phyloP scores from a whole-genome alignment of 2,113 vertebrate species.

The Panthera tigris region DNA sequence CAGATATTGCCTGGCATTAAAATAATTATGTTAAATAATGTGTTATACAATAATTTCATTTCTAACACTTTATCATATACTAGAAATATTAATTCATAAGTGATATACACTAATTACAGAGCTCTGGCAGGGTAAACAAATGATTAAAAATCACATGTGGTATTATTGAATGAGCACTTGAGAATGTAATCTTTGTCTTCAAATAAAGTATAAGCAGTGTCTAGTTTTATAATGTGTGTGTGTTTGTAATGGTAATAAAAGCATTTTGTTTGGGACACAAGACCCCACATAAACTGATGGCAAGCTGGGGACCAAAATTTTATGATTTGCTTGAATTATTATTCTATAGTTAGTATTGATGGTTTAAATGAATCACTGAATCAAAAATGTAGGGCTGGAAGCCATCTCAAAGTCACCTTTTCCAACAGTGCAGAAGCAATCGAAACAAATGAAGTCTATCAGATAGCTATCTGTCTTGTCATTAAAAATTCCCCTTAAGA shows the following conservation, averaged over 20 bases:
- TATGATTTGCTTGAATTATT: slow-evolving; percentile 62
- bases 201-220: slow-evolving; percentile 11
- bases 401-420: slow-evolving; percentile 77
- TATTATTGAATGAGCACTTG: not conserved
- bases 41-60: not conserved
- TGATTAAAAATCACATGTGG: not conserved
- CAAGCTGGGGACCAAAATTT: slow-evolving; percentile 49
- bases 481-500: slow-evolving; percentile 71
- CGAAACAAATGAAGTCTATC: slow-evolving; percentile 73
- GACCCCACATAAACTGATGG: slow-evolving; percentile 35
- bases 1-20: not conserved
- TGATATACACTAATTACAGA: not conserved
- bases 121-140: not conserved
- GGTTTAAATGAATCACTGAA: slow-evolving; percentile 61
- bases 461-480: slow-evolving; percentile 70
- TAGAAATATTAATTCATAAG: not conserved
- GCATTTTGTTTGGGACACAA: slow-evolving; percentile 61
- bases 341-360: slow-evolving; percentile 42
- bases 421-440: slow-evolving; percentile 69
- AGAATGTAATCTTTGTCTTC: slow-evolving; percentile 34
- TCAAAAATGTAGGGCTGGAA: slow-evolving; percentile 62
- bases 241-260: slow-evolving; percentile 53
- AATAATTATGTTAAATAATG: not conserved
- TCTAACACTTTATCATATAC: not conserved
- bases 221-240: not conserved